A percentile compares a stretch with the other conserved stretches of the same genome.
phyloP scores from a whole-genome alignment of 1,140 invertebrate genomes.

The Procambarus clarkii region DNA sequence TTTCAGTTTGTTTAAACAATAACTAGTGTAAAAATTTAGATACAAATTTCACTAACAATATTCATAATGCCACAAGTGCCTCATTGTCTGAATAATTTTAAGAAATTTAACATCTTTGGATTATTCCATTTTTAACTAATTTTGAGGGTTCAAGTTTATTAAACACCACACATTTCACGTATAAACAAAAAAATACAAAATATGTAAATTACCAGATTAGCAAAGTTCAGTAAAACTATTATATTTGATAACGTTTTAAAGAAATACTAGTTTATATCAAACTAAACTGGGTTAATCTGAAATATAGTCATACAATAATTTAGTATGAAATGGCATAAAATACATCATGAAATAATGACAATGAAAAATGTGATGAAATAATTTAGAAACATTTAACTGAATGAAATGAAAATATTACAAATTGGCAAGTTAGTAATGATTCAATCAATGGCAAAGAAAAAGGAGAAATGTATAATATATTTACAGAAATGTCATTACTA shows the following conservation, averaged over 20 bases:
- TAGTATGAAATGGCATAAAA: neutral
- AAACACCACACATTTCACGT: neutral
- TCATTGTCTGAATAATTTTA: neutral
- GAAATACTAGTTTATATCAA: neutral
- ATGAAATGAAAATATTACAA: neutral
- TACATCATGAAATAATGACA: neutral
- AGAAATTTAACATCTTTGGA: neutral
- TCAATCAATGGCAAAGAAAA: constrained; percentile 5
- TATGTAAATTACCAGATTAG: neutral
- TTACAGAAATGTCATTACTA: constrained; percentile 20
- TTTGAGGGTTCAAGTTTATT: neutral
- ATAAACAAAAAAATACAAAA: neutral
- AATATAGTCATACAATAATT: neutral
- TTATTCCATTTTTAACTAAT: neutral
- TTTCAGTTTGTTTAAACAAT: neutral
- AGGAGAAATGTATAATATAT: constrained; percentile 7
- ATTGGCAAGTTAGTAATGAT: constrained; percentile 10
- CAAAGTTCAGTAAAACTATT: neutral
- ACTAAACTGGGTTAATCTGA: neutral
- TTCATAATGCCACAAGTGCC: neutral
- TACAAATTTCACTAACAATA: neutral
- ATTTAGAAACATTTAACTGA: constrained; percentile 34
- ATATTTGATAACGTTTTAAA: too few species aligned
- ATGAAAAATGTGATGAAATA: constrained; percentile 59
- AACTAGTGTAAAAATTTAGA: neutral